Percentiles rank a stretch among this genome's conserved stretches.
Evolutionary conservation across 2,113 vertebrate genomes (phyloP).

Genomic region (Serinus canaria): DNA sequence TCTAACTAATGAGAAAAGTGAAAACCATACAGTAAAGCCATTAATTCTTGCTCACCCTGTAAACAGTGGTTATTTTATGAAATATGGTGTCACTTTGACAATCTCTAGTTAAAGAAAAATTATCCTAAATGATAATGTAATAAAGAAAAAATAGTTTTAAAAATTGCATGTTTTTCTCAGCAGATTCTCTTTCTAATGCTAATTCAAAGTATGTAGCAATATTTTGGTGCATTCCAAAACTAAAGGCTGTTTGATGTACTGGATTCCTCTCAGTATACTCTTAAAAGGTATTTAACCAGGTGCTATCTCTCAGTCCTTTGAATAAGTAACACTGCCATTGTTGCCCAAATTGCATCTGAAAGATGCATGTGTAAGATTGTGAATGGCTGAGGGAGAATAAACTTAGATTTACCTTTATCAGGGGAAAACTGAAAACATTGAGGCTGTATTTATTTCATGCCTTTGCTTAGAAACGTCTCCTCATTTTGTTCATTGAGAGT

Average conservation of each 20-base stretch:
- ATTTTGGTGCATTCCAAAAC: background rate
- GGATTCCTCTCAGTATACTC: background rate
- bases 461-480: background rate
- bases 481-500: background rate
- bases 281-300: constrained; percentile 1
- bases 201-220: background rate
- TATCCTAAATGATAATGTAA: background rate
- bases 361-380: constrained; percentile 26
- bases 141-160: background rate
- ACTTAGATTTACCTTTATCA: background rate
- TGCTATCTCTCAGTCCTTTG: background rate
- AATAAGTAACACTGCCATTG: background rate
- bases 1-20: background rate
- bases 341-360: constrained; percentile 11
- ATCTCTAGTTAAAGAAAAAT: background rate
- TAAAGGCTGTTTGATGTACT: background rate
- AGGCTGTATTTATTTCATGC: background rate
- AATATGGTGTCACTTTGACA: background rate
- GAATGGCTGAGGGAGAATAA: background rate
- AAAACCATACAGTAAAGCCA: background rate
- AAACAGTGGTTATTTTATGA: background rate
- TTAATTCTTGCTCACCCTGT: background rate
- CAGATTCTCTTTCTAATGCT: background rate
- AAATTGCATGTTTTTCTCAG: background rate
- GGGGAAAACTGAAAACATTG: background rate